Percentiles rank a stretch among this genome's conserved stretches.
These are phyloP conservation scores for Amia ocellicauda DNA, from an alignment of 2,113 vertebrate genomes.

Conservation along the genomic window DNA sequence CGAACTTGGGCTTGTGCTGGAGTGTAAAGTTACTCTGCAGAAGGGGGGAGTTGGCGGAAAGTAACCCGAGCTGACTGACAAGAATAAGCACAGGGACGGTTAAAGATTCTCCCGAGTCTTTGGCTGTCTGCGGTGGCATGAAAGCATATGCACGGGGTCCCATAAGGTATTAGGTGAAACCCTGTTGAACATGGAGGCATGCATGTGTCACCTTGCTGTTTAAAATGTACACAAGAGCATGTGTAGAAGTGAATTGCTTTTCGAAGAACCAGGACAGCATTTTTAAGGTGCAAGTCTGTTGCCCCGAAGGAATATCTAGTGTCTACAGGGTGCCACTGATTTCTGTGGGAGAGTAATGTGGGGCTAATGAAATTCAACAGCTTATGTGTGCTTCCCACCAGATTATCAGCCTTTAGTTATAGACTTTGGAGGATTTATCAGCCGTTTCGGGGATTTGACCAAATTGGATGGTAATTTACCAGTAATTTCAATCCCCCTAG, in stretches of 20 bases:
- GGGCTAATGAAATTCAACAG: no score
- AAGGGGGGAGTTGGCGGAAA: constrained; percentile 19
- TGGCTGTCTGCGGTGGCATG: background rate
- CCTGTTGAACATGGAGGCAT: background rate
- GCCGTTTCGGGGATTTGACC: background rate
- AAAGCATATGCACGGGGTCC: no score
- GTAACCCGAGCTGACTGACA: constrained; percentile 28
- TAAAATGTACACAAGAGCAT: no score
- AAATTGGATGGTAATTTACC: constrained; percentile 6
- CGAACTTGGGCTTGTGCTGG: constrained; percentile 1
- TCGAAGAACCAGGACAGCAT: no score
- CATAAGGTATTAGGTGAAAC: no score
- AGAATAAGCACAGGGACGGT: constrained; percentile 32
- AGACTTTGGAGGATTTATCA: background rate
- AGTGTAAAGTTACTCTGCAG: constrained; percentile 26
- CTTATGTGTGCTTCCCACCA: background rate
- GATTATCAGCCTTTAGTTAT: background rate
- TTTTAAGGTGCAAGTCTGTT: no score
- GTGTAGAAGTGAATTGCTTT: no score
- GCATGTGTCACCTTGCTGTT: no score
- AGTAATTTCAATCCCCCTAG: constrained; percentile 7
- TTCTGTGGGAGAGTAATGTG: no score
- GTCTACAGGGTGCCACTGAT: no score
- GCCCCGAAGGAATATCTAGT: no score
- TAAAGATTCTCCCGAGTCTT: background rate